These are phyloP conservation scores for Lepidostoma basale DNA, from an alignment of 1,140 invertebrate species.

Conservation along the genomic window DNA sequence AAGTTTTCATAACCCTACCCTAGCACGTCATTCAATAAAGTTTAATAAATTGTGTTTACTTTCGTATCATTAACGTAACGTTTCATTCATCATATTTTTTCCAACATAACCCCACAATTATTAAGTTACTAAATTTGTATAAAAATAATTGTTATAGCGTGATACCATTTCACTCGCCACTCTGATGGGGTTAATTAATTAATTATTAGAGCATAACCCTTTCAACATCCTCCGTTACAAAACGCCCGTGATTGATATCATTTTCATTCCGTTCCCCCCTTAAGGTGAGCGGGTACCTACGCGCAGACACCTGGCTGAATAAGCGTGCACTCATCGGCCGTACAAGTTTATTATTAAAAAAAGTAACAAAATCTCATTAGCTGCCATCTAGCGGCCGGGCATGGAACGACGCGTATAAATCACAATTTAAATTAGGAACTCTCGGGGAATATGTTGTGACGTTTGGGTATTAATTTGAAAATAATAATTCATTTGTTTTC, in stretches of 20 bases:
- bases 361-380: conserved; percentile 43
- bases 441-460: conserved; percentile 3
- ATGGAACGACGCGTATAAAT: conserved; percentile 37
- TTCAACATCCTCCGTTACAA: too few species aligned
- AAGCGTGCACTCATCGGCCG: conserved; percentile 35
- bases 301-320: conserved; percentile 28
- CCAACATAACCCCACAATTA: too few species aligned
- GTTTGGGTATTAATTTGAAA: conserved; percentile 11
- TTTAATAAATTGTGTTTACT: too few species aligned
- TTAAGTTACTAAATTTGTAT: too few species aligned
- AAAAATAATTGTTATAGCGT: too few species aligned
- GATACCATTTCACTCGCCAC: too few species aligned
- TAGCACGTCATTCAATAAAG: too few species aligned
- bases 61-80: too few species aligned
- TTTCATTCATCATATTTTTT: too few species aligned
- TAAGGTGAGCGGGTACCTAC: conserved; percentile 15
- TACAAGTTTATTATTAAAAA: conserved; percentile 24
- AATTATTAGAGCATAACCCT: too few species aligned
- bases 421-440: conserved; percentile 40
- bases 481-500: conserved; percentile 6
- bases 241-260: neutral
- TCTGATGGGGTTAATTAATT: too few species aligned
- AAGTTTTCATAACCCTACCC: too few species aligned
- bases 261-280: neutral
- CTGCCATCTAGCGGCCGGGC: conserved; percentile 26